phyloP scores from a whole-genome alignment of 1,140 invertebrate genomes.

The Hypothenemus hampei region DNA sequence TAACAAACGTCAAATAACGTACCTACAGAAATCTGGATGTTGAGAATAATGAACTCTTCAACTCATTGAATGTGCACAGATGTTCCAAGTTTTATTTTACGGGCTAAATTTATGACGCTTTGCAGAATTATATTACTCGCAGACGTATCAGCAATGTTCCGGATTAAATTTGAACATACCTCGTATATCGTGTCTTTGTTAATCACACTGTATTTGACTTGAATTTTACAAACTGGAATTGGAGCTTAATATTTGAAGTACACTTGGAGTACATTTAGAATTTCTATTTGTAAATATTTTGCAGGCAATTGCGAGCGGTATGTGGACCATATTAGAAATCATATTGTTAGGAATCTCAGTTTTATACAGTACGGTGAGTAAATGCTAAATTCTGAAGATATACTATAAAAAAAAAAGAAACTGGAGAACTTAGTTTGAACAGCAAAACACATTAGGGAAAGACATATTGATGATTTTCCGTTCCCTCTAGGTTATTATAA shows the following conservation, averaged over 20 bases:
- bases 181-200: too few species aligned
- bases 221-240: too few species aligned
- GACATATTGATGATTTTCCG: background rate
- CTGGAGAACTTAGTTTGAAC: background rate
- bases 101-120: too few species aligned
- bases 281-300: slow-evolving; percentile 33
- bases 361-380: slow-evolving; percentile 78
- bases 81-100: too few species aligned
- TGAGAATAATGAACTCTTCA: too few species aligned
- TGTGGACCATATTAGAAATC: slow-evolving; percentile 87
- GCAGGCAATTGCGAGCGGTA: slow-evolving; percentile 74
- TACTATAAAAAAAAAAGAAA: background rate
- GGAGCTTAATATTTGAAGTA: background rate
- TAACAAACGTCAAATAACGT: too few species aligned
- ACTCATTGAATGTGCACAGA: too few species aligned
- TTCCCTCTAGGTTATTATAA: slow-evolving; percentile 65
- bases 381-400: background rate
- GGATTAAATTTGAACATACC: too few species aligned
- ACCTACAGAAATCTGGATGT: too few species aligned
- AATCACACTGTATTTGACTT: too few species aligned
- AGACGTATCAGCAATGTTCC: too few species aligned
- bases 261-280: background rate
- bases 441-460: background rate
- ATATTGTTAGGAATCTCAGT: slow-evolving; percentile 78
- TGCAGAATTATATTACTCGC: too few species aligned